Conservation (phyloP, 2,113 vertebrate genomes). For the Tachysurus vachellii region DNA sequence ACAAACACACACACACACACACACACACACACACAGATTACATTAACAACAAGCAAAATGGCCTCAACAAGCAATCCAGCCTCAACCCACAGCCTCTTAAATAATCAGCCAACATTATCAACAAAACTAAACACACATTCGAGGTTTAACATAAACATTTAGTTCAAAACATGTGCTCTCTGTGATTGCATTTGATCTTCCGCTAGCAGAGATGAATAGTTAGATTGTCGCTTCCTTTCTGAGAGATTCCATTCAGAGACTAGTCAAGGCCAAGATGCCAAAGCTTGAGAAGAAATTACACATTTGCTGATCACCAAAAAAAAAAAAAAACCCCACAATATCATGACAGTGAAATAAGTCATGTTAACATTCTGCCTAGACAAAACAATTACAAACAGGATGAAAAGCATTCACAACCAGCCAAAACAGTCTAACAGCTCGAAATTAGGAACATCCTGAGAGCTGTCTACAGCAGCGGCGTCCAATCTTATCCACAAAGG, state of each 20-base stretch:
- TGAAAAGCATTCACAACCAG: neutral
- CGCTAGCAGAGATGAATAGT: neutral
- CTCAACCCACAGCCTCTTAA: neutral
- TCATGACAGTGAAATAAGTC: neutral
- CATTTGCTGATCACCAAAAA: too few species aligned
- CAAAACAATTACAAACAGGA: conserved; percentile 14
- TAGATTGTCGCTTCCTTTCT: neutral
- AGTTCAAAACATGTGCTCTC: neutral
- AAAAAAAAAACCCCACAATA: neutral
- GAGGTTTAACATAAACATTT: neutral
- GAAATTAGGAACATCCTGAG: conserved; percentile 11
- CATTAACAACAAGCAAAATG: neutral
- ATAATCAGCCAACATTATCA: neutral
- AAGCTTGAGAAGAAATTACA: neutral
- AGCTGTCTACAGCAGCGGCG: neutral
- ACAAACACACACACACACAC: conserved; percentile 31
- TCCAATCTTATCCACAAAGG: too few species aligned
- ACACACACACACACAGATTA: conserved; percentile 6
- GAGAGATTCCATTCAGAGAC: neutral
- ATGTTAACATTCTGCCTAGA: neutral
- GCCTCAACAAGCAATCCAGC: neutral
- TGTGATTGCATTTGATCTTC: neutral
- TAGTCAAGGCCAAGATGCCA: neutral
- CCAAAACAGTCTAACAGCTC: neutral
- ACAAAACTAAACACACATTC: neutral